A percentile compares a stretch with the other conserved stretches of the same genome.
These are phyloP conservation scores for Hyposoter didymator DNA, from an alignment of 2,888 invertebrate genomes.

Conservation along the genomic window DNA sequence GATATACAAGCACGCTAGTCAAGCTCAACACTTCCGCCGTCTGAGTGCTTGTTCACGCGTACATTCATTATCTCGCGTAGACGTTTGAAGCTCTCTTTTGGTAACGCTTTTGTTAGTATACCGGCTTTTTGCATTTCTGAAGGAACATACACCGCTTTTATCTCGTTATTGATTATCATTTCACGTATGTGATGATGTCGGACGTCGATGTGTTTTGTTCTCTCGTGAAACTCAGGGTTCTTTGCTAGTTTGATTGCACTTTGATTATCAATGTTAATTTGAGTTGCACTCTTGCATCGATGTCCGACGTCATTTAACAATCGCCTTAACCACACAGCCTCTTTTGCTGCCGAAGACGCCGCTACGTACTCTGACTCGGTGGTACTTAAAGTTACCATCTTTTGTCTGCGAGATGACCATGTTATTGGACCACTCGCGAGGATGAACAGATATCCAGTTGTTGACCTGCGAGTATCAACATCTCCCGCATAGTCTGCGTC, in stretches of 20 bases:
- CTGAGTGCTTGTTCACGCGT: background rate
- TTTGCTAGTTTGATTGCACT: background rate
- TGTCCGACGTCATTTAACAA: background rate
- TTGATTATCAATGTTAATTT: background rate
- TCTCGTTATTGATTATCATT: conserved; percentile 1
- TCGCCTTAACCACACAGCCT: background rate
- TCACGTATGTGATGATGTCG: background rate
- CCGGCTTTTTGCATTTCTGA: conserved; percentile 48
- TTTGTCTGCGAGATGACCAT: conserved; percentile 9
- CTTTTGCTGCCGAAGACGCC: background rate
- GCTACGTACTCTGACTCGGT: conserved; percentile 17
- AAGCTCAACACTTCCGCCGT: background rate
- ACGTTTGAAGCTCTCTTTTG: conserved; percentile 13
- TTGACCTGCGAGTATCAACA: conserved; percentile 17
- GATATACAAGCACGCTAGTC: background rate
- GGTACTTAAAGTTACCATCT: conserved; percentile 1
- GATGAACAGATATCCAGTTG: conserved; percentile 12
- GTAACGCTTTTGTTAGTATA: conserved; percentile 46
- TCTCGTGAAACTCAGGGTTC: background rate
- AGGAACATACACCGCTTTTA: conserved; percentile 12
- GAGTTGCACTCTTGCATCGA: background rate
- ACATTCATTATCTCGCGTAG: background rate
- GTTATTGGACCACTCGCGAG: background rate
- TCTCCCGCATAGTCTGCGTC: conserved; percentile 36
- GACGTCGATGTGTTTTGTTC: background rate